phyloP scores from a whole-genome alignment of 2,113 vertebrate species.

The Pavo muticus region DNA sequence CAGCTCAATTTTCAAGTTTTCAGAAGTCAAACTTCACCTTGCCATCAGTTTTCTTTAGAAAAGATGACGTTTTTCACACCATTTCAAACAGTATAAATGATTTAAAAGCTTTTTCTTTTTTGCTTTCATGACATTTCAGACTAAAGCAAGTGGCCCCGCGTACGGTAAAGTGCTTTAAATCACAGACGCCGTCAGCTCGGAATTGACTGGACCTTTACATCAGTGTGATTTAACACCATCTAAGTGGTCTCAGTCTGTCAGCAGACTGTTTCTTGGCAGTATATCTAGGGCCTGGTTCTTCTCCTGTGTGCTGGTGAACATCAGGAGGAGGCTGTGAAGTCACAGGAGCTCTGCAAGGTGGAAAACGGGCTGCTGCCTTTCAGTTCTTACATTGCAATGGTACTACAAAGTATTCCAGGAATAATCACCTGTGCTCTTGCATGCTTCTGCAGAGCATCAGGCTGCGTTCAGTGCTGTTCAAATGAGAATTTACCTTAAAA shows the following conservation, averaged over 20 bases:
- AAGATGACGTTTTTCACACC: not conserved
- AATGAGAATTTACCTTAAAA: not conserved
- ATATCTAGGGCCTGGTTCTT: not conserved
- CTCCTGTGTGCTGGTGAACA: not conserved
- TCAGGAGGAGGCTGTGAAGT: not conserved
- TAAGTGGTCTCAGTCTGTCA: not conserved
- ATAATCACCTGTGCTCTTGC: not conserved
- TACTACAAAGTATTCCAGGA: not conserved
- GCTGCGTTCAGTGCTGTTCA: not conserved
- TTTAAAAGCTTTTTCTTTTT: not conserved
- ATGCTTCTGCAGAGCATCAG: not conserved
- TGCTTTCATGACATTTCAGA: not conserved
- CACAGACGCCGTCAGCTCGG: not conserved
- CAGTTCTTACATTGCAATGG: not conserved
- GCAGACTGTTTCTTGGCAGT: constrained; percentile 5
- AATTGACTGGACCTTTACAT: not conserved
- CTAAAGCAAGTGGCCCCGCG: not conserved
- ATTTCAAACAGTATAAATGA: not conserved
- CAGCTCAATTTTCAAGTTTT: not conserved
- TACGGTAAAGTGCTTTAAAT: not conserved
- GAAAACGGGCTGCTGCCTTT: not conserved
- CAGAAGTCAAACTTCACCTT: not conserved
- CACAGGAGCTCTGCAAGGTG: not conserved
- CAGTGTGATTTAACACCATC: not conserved
- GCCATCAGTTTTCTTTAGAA: not conserved